phyloP scores from a whole-genome alignment of 2,113 vertebrate genomes.

The Sinocyclocheilus grahami region DNA sequence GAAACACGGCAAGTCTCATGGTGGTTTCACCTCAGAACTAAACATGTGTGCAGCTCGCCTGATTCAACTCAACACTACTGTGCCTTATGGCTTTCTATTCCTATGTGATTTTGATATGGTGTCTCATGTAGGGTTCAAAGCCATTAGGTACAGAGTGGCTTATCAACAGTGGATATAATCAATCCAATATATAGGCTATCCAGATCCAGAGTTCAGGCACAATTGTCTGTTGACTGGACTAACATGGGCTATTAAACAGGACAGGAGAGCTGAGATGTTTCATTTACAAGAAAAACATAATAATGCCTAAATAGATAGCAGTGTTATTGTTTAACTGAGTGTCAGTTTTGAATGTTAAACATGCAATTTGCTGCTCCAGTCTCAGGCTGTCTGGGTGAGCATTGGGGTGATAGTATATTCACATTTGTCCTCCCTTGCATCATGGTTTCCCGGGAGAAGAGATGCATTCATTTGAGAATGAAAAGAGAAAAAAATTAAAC shows the following conservation, averaged over 20 bases:
- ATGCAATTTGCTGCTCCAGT: conserved; percentile 2
- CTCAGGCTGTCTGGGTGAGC: neutral
- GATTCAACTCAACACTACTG: conserved; percentile 70
- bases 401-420: conserved; percentile 19
- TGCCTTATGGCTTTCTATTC: conserved; percentile 99
- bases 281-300: neutral
- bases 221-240: neutral
- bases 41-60: neutral
- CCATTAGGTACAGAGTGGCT: conserved; percentile 91
- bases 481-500: conserved; percentile 37
- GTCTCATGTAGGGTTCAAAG: conserved; percentile 99
- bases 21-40: conserved; percentile 41
- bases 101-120: conserved; percentile 93
- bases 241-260: neutral
- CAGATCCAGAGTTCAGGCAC: neutral
- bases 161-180: conserved; percentile 55
- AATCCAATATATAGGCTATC: neutral
- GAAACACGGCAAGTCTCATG: conserved; percentile 24
- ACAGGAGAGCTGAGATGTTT: neutral
- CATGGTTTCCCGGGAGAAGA: conserved; percentile 44
- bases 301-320: conserved; percentile 5
- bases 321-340: conserved; percentile 3
- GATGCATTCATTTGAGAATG: conserved; percentile 45
- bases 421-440: conserved; percentile 39
- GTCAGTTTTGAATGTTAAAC: conserved; percentile 19